Evolutionary conservation across 2,888 invertebrate species (phyloP).

Genomic region (Trachelus tabidus): DNA sequence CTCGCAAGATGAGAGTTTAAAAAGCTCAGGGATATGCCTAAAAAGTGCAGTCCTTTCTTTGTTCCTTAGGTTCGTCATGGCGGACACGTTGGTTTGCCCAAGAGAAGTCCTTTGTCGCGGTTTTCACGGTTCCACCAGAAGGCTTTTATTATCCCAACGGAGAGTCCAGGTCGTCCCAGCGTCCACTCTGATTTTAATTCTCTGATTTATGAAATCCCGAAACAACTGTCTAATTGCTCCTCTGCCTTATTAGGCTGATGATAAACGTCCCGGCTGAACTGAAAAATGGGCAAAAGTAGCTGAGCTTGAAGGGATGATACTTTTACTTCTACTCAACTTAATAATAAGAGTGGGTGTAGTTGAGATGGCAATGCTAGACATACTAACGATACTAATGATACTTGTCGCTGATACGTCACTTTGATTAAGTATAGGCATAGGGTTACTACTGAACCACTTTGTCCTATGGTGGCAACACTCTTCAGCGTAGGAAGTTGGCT

Average conservation of each 20-base stretch:
- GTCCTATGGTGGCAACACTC: background rate
- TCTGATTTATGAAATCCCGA: conserved; percentile 59
- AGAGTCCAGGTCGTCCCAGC: background rate
- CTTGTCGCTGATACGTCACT: background rate
- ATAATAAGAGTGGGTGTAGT: background rate
- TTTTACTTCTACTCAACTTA: background rate
- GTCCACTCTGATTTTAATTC: conserved; percentile 15
- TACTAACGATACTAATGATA: background rate
- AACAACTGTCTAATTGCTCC: conserved; percentile 4
- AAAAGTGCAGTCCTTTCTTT: background rate
- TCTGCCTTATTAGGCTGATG: background rate
- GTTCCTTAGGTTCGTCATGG: background rate
- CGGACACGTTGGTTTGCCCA: background rate
- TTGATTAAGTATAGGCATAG: background rate
- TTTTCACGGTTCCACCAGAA: background rate
- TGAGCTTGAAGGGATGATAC: background rate
- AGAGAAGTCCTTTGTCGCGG: background rate
- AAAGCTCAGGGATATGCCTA: background rate
- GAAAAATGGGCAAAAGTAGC: background rate
- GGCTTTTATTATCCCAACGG: background rate
- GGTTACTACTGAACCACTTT: background rate
- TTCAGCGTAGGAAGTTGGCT: background rate
- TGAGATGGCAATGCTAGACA: background rate
- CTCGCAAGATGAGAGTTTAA: background rate
- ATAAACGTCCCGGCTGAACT: background rate